These are phyloP conservation scores for Pterocles gutturalis DNA, from an alignment of 2,113 vertebrate species.

Conservation along the genomic window DNA sequence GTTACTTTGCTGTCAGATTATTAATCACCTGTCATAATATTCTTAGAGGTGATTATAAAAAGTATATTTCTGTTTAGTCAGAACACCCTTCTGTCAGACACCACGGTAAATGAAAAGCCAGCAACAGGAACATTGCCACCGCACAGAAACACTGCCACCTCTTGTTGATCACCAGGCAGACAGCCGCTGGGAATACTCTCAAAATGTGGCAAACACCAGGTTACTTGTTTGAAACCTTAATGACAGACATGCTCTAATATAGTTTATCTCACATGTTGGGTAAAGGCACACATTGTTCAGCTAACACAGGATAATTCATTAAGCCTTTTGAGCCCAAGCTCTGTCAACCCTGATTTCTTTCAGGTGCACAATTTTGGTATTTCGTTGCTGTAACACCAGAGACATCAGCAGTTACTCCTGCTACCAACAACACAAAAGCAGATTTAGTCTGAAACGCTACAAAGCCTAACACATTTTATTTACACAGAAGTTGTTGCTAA, in stretches of 20 bases:
- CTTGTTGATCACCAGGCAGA: neutral
- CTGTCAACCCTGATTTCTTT: fast-evolving
- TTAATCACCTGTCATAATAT: constrained; percentile 47
- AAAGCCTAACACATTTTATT: neutral
- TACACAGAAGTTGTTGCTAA: neutral
- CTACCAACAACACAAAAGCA: neutral
- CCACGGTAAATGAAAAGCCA: fast-evolving
- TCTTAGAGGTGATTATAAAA: constrained; percentile 47
- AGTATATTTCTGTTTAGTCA: constrained; percentile 27
- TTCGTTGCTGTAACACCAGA: neutral
- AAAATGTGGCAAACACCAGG: neutral
- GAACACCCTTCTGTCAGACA: constrained; percentile 44
- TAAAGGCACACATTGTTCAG: neutral
- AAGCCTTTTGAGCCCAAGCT: neutral
- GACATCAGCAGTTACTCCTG: neutral
- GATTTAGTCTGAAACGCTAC: neutral
- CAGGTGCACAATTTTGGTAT: fast-evolving
- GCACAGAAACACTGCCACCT: constrained; percentile 55
- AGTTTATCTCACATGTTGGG: neutral
- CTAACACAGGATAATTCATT: neutral
- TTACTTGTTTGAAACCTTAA: neutral
- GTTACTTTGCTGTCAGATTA: constrained; percentile 56
- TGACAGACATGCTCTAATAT: fast-evolving
- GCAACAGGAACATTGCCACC: neutral
- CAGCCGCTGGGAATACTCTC: neutral